Conservation (phyloP, 2,797 vertebrate species). For the Echiichthys vipera region DNA sequence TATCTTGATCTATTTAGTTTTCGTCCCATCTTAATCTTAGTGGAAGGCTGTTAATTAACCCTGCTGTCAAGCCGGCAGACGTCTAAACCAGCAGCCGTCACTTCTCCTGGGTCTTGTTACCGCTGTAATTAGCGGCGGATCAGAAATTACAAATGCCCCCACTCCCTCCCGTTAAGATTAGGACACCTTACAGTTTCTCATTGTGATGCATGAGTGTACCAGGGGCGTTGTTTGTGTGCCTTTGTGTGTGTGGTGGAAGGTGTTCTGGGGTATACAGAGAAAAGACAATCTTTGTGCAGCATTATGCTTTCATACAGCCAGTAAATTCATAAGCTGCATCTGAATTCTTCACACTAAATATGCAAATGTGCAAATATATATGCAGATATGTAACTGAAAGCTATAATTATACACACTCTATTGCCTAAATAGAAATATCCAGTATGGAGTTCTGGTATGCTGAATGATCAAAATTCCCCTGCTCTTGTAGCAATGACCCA, state of each 20-base stretch:
- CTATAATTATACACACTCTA: background rate
- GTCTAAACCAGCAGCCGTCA: constrained; percentile 78
- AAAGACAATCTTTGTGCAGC: constrained; percentile 24
- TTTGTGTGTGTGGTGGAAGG: background rate
- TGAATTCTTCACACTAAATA: constrained; percentile 1
- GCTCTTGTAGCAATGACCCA: background rate
- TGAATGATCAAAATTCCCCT: background rate
- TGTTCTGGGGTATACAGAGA: constrained; percentile 1
- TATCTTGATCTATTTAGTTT: constrained; percentile 72
- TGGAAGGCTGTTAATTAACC: constrained; percentile 86
- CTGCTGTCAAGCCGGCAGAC: constrained; percentile 78
- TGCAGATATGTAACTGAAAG: constrained; percentile 2
- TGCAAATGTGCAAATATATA: constrained; percentile 15
- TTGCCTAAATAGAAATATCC: background rate
- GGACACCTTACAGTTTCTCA: constrained; percentile 70
- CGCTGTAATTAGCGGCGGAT: constrained; percentile 74
- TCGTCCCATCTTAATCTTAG: constrained; percentile 81
- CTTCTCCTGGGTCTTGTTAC: constrained; percentile 81
- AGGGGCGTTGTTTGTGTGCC: background rate
- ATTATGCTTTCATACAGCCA: constrained; percentile 14
- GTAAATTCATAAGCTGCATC: constrained; percentile 11
- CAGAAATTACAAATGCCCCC: constrained; percentile 77
- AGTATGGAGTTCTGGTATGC: too few species aligned
- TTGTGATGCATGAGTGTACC: constrained; percentile 63
- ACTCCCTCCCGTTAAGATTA: constrained; percentile 60